Evolutionary conservation across 2,888 invertebrate species (phyloP).

Genomic region (Parnassius smintheus): DNA sequence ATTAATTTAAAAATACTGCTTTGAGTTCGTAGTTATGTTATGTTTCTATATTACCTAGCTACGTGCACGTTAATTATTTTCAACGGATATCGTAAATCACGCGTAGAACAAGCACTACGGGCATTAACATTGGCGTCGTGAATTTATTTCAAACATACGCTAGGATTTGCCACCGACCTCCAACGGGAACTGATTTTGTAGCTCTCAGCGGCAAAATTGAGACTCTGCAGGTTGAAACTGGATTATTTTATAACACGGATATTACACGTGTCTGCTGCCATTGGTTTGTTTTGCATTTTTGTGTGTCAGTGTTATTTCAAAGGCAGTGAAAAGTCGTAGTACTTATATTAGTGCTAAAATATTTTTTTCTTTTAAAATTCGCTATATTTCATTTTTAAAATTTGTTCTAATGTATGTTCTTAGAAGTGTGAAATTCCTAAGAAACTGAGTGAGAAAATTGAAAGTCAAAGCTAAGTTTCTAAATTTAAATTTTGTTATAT

Average conservation of each 20-base stretch:
- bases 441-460: no score
- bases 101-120: slow-evolving; percentile 23
- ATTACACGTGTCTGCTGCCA: slow-evolving; percentile 20
- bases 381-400: no score
- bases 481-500: no score
- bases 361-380: no score
- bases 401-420: no score
- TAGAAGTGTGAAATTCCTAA: no score
- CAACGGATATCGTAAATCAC: slow-evolving; percentile 24
- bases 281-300: slow-evolving; percentile 17
- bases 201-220: slow-evolving; percentile 26
- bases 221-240: slow-evolving; percentile 28
- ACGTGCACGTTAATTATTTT: slow-evolving; percentile 24
- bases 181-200: slow-evolving; percentile 27
- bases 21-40: not conserved
- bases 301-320: no score
- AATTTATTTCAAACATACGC: slow-evolving; percentile 28
- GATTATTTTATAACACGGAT: slow-evolving; percentile 23
- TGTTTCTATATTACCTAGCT: slow-evolving; percentile 21
- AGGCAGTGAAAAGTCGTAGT: no score
- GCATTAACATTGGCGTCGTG: slow-evolving; percentile 26
- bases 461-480: no score
- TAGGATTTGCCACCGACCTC: slow-evolving; percentile 22
- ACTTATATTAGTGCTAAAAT: no score
- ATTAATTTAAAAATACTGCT: no score